Base-by-base conservation (phyloP, 2,888 invertebrate species). In the Bhutanitis thaidina region DNA sequence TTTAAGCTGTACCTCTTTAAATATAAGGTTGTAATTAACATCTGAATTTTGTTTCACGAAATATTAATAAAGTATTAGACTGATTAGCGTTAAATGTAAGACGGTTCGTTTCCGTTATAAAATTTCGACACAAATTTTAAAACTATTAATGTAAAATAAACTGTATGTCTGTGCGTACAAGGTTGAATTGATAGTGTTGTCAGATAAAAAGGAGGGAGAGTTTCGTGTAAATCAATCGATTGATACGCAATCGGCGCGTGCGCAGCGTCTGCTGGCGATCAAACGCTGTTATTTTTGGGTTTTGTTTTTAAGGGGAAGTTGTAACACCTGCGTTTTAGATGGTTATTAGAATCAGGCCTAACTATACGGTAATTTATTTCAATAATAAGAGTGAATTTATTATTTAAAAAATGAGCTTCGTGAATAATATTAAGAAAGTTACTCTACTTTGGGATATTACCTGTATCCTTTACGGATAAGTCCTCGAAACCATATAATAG, bases 181-280 rank as follows among this genome's bases (percentile, higher is more conserved):
- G 43, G 56, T 57, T 34, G 7, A 43, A 10, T 49, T 53, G 56
- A 7, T 14, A n/a, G 47, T 40, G 48, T 16, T 27, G n/a, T n/a
- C 7, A 14, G 46, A 61, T 53, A 52, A 60, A 49, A 34, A 34
- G 34, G 63, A 65, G 58, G 61, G 68, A 64, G 62, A 64, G 62
- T 66, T 74, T 70, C 66, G 69, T 72, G 73, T 85, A 85, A 85
- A 85, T 85, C 85, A 84, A 85, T 85, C 82, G 80, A 85, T 84
- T 74, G 80, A 73, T 73, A 69, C 65, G 59, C 65, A 74, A 80
- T 80, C 75, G 75, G 64, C 74, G 74, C 70, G 71, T 69, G 77
- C 76, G 68, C 59, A 34, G 34, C 64, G 80, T 74, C 76, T 82
- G 80, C 61, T 73, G 69, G 69, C 74, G 77, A 82, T 82, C 83